A percentile compares a stretch with the other conserved stretches of the same genome.
These are phyloP conservation scores for Nomada goodeniana DNA, from an alignment of 2,888 invertebrate species.

Conservation along the genomic window DNA sequence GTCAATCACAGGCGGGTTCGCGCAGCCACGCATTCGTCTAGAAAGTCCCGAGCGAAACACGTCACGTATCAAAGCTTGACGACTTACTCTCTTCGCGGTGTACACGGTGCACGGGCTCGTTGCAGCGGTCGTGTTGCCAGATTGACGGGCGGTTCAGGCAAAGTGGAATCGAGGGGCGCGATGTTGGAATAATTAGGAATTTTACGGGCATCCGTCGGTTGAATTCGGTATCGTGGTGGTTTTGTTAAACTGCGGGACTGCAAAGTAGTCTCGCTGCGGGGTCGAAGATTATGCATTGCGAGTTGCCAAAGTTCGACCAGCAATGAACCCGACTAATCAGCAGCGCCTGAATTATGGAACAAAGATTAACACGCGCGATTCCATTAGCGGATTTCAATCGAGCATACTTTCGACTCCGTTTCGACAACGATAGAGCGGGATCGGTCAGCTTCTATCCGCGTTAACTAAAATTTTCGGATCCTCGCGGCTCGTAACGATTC, in stretches of 20 bases:
- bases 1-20: constrained; percentile 62
- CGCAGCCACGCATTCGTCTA: constrained; percentile 16
- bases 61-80: constrained; percentile 36
- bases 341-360: neutral
- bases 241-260: neutral
- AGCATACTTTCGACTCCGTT: constrained; percentile 28
- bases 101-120: neutral
- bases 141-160: neutral
- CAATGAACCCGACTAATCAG: constrained; percentile 23
- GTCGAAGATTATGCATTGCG: neutral
- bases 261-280: neutral
- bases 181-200: neutral
- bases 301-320: neutral
- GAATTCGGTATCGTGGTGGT: neutral
- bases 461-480: neutral
- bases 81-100: constrained; percentile 30
- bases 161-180: neutral
- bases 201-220: neutral
- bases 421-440: neutral
- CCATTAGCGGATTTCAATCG: constrained; percentile 46
- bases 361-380: constrained; percentile 36
- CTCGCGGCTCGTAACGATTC: constrained; percentile 2
- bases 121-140: neutral
- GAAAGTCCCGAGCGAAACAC: constrained; percentile 33
- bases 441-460: constrained; percentile 17